phyloP scores from a whole-genome alignment of 2,797 vertebrate species.

The Hydrolagus colliei region DNA sequence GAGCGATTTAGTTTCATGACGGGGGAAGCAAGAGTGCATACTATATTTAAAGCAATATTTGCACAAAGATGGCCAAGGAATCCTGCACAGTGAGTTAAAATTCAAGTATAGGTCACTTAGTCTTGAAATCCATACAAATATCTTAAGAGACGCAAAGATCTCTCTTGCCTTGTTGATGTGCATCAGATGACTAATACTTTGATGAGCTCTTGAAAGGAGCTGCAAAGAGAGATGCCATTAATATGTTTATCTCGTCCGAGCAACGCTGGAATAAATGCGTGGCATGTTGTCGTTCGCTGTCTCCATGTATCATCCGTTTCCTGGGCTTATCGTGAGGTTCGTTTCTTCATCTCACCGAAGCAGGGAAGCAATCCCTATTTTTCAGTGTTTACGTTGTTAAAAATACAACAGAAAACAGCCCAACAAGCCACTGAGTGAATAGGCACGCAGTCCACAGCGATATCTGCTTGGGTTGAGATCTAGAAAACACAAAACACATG shows the following conservation, averaged over 20 bases:
- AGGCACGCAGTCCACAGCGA: too few relatives aligned
- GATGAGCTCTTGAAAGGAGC: background rate
- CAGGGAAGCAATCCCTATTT: background rate
- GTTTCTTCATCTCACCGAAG: background rate
- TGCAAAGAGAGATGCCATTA: background rate
- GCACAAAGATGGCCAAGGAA: background rate
- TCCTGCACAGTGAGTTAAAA: background rate
- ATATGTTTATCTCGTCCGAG: background rate
- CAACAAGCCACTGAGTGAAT: background rate
- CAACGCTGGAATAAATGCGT: background rate
- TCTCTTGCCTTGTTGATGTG: background rate
- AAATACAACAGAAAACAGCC: background rate
- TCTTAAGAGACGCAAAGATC: background rate
- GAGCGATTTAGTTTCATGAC: background rate
- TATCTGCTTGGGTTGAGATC: background rate
- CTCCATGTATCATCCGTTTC: background rate
- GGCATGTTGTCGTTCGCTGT: background rate
- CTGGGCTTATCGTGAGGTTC: background rate
- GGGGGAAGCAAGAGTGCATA: background rate
- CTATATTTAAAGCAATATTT: background rate
- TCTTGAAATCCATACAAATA: background rate
- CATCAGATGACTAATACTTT: background rate
- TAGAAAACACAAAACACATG: background rate
- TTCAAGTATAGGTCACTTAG: too few relatives aligned
- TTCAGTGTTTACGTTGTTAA: background rate